These are phyloP conservation scores for Caenorhabditis sp. DNA, from an alignment of 2,888 invertebrate species.

Conservation along the genomic window DNA sequence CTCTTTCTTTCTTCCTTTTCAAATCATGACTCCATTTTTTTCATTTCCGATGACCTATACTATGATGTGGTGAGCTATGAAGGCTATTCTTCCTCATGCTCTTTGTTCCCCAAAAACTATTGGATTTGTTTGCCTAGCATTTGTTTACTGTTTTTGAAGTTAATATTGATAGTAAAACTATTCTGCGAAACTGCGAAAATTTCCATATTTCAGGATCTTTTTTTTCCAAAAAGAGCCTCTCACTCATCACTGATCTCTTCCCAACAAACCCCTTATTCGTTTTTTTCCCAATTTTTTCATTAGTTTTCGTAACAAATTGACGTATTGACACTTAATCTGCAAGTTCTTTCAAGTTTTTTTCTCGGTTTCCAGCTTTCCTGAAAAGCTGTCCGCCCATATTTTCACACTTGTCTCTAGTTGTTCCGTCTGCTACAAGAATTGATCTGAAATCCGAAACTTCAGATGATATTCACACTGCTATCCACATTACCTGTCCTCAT, in stretches of 20 bases:
- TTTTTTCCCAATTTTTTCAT: constrained; percentile 1
- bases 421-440: neutral
- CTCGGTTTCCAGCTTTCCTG: neutral
- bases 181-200: too few relatives aligned
- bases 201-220: too few relatives aligned
- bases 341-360: neutral
- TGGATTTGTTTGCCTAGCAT: too few relatives aligned
- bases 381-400: too few relatives aligned
- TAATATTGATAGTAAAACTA: neutral
- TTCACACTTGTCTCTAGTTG: too few relatives aligned
- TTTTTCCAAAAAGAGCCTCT: too few relatives aligned
- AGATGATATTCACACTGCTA: constrained; percentile 63
- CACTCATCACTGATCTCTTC: too few relatives aligned
- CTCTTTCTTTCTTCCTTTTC: constrained; percentile 13
- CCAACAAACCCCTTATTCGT: too few relatives aligned
- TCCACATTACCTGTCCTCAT: constrained; percentile 64
- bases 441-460: neutral
- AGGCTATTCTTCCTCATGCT: neutral
- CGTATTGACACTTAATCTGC: constrained; percentile 30
- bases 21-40: constrained; percentile 37
- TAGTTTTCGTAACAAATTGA: constrained; percentile 33
- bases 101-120: too few relatives aligned
- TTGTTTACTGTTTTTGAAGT: neutral
- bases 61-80: neutral
- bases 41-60: constrained; percentile 34